Conservation (phyloP, 1,140 invertebrate species). For the Drosophila lini region DNA sequence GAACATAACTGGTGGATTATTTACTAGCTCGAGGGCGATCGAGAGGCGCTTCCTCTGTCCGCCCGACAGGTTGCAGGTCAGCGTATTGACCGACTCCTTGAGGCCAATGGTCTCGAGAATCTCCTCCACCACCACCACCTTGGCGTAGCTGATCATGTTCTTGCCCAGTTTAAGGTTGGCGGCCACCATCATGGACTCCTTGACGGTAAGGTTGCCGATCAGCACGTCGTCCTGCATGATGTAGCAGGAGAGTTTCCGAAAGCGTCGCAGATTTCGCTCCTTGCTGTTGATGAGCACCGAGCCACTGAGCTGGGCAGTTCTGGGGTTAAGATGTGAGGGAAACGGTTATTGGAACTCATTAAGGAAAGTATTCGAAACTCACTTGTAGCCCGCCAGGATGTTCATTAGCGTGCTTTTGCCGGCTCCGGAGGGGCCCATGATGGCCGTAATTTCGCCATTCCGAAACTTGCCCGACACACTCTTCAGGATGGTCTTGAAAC, state of each 20-base stretch:
- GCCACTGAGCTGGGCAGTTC: slow-evolving; percentile 90
- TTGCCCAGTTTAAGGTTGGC: slow-evolving; percentile 96
- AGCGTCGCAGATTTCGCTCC: slow-evolving; percentile 92
- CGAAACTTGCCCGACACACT: slow-evolving; percentile 93
- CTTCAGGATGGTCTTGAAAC: slow-evolving; percentile 93
- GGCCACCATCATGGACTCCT: slow-evolving; percentile 93
- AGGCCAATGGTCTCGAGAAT: slow-evolving; percentile 92
- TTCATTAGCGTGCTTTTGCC: slow-evolving; percentile 97
- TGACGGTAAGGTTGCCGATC: slow-evolving; percentile 93
- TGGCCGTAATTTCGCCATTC: slow-evolving; percentile 93
- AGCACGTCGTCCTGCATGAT: slow-evolving; percentile 98
- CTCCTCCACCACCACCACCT: slow-evolving; percentile 92
- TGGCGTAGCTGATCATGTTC: slow-evolving; percentile 89
- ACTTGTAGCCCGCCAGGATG: slow-evolving; percentile 95
- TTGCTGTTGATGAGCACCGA: slow-evolving; percentile 93
- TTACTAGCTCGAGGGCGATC: slow-evolving; percentile 93
- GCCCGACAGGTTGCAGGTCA: slow-evolving; percentile 93
- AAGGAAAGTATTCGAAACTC: slow-evolving; percentile 79
- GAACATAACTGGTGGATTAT: slow-evolving; percentile 98
- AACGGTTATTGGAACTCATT: neutral
- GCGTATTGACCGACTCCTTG: slow-evolving; percentile 90
- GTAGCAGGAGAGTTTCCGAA: slow-evolving; percentile 96
- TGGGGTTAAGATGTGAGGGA: slow-evolving; percentile 79
- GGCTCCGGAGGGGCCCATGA: slow-evolving; percentile 97
- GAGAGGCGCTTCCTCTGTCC: slow-evolving; percentile 97